Evolutionary conservation across 1,140 invertebrate species (phyloP).

Genomic region (Diorhabda elongata): DNA sequence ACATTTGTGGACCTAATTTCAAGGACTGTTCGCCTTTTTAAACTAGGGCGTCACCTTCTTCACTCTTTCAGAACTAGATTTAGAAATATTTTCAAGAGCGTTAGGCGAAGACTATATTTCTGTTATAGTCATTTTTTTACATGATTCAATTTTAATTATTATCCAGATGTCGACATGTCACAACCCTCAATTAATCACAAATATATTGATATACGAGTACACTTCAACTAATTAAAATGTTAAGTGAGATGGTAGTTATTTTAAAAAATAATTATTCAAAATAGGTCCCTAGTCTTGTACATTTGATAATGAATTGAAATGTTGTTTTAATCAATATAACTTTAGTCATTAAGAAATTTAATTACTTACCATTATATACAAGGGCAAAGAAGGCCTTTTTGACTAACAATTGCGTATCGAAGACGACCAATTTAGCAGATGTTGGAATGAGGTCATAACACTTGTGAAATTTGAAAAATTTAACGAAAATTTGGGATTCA

Average conservation of each 20-base stretch:
- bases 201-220: no score
- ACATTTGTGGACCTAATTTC: no score
- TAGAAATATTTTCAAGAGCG: no score
- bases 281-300: not conserved
- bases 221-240: not conserved
- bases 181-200: no score
- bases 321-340: not conserved
- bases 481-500: constrained; percentile 93
- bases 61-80: no score
- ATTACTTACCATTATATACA: constrained; percentile 88
- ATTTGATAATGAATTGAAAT: not conserved
- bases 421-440: constrained; percentile 97
- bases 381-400: constrained; percentile 99
- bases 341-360: not conserved
- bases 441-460: constrained; percentile 99
- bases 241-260: not conserved
- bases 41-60: no score
- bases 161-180: no score
- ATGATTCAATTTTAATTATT: no score
- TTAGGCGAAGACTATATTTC: no score
- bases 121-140: no score
- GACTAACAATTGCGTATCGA: constrained; percentile 97
- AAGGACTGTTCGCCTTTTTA: no score
- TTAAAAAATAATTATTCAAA: not conserved
- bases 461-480: constrained; percentile 99